Percentiles rank a stretch among this genome's conserved stretches.
phyloP scores from a whole-genome alignment of 2,888 invertebrate genomes.

The Tyria jacobaeae region DNA sequence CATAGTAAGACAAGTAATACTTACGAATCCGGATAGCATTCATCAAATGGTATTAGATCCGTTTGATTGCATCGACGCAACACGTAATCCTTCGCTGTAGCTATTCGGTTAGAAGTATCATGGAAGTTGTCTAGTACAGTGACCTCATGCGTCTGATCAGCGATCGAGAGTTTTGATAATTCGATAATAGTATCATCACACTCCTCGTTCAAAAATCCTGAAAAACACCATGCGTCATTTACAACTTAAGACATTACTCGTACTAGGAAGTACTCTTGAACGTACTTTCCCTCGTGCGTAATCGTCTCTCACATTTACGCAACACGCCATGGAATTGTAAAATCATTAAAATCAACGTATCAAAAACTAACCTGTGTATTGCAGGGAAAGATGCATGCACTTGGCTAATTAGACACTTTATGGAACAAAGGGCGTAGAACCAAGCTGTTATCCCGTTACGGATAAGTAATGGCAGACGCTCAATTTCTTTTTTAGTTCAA shows the following conservation, averaged over 20 bases:
- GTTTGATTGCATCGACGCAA: conserved; percentile 90
- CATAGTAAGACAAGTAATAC: conserved; percentile 51
- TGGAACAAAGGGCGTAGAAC: conserved; percentile 82
- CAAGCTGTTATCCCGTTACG: conserved; percentile 86
- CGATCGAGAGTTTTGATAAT: conserved; percentile 83
- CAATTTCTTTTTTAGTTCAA: conserved; percentile 56
- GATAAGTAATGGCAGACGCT: conserved; percentile 79
- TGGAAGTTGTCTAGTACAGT: conserved; percentile 78
- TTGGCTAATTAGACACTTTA: conserved; percentile 84
- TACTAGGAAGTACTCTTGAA: conserved; percentile 73
- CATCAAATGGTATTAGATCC: conserved; percentile 87
- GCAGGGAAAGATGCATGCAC: conserved; percentile 87
- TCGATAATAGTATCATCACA: conserved; percentile 86
- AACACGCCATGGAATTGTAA: conserved; percentile 49
- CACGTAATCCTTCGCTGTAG: conserved; percentile 81
- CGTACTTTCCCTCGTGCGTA: conserved; percentile 80
- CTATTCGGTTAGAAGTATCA: conserved; percentile 71
- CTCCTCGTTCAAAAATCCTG: conserved; percentile 85
- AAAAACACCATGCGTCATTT: conserved; percentile 55
- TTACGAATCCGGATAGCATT: conserved; percentile 89
- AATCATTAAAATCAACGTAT: conserved; percentile 26
- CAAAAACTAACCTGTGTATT: conserved; percentile 81
- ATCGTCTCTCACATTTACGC: conserved; percentile 58
- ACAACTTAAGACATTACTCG: conserved; percentile 64
- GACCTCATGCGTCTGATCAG: conserved; percentile 77